Conservation (phyloP, 2,888 invertebrate genomes). For the Melanchra persicariae region DNA sequence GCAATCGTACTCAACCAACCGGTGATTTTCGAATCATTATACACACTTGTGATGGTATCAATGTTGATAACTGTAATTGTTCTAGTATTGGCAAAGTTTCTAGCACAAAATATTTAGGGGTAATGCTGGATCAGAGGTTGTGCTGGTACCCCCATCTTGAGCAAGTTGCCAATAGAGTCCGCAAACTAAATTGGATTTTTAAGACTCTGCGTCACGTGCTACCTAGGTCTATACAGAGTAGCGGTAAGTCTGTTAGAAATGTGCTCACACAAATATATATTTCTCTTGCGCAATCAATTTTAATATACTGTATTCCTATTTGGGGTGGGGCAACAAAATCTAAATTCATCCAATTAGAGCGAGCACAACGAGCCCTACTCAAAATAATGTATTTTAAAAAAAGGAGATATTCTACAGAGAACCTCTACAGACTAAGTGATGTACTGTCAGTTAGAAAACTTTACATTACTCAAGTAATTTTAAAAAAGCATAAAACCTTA, state of each 20-base stretch:
- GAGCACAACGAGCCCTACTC: conserved; percentile 20
- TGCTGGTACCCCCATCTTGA: conserved; percentile 1
- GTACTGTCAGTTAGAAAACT: conserved; percentile 14
- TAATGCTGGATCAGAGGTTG: conserved; percentile 1
- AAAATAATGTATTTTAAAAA: conserved; percentile 20
- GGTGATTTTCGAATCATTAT: neutral
- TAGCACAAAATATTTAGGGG: conserved; percentile 11
- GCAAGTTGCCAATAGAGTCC: neutral
- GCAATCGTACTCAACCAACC: conserved; percentile 8
- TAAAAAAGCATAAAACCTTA: conserved; percentile 23
- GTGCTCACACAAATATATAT: neutral
- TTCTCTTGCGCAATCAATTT: conserved; percentile 3
- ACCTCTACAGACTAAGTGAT: conserved; percentile 6
- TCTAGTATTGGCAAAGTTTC: conserved; percentile 14
- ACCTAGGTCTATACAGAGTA: neutral
- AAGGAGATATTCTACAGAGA: conserved; percentile 15
- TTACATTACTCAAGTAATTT: conserved; percentile 17
- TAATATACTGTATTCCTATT: conserved; percentile 6
- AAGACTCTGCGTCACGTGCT: conserved; percentile 2
- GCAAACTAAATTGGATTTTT: conserved; percentile 9
- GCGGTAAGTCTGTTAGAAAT: neutral
- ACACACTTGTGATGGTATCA: conserved; percentile 2
- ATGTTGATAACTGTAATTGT: conserved; percentile 5
- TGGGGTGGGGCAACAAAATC: conserved; percentile 15
- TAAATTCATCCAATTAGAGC: conserved; percentile 9